Percentiles rank a stretch among this genome's conserved stretches.
phyloP scores from a whole-genome alignment of 2,113 vertebrate species.

The Ceuthmochares aereus region DNA sequence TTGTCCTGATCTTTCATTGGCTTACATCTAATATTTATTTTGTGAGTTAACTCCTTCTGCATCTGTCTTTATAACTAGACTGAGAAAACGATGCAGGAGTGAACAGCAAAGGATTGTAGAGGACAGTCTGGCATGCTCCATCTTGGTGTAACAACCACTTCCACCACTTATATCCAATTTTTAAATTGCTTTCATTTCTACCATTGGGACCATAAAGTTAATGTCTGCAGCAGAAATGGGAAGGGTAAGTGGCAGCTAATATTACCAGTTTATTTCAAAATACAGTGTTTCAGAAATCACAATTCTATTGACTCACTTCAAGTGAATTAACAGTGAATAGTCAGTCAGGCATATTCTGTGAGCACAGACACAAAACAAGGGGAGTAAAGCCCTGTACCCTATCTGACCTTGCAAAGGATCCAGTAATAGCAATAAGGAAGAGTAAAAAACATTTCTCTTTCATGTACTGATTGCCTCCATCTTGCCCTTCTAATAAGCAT shows the following conservation, averaged over 20 bases:
- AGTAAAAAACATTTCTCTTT: neutral
- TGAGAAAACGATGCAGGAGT: neutral
- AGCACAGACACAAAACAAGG: neutral
- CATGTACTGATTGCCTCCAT: neutral
- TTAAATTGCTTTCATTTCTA: neutral
- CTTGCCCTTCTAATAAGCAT: conserved; percentile 39
- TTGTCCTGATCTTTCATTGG: neutral
- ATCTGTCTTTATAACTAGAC: neutral
- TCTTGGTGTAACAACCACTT: neutral
- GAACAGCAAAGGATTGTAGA: neutral
- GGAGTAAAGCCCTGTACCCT: conserved; percentile 7
- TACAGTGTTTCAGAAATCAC: neutral
- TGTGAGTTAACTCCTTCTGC: neutral
- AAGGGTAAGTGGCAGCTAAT: neutral
- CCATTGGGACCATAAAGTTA: neutral
- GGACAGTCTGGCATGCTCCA: neutral
- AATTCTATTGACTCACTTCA: neutral
- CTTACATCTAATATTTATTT: neutral
- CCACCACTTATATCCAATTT: neutral
- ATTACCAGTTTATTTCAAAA: neutral
- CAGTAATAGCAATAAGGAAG: neutral
- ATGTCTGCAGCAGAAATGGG: neutral
- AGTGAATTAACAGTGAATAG: conserved; percentile 20
- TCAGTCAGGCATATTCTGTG: neutral
- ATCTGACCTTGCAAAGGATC: conserved; percentile 47